These are phyloP conservation scores for Condylostylus longicornis DNA, from an alignment of 1,140 invertebrate species.

Conservation along the genomic window DNA sequence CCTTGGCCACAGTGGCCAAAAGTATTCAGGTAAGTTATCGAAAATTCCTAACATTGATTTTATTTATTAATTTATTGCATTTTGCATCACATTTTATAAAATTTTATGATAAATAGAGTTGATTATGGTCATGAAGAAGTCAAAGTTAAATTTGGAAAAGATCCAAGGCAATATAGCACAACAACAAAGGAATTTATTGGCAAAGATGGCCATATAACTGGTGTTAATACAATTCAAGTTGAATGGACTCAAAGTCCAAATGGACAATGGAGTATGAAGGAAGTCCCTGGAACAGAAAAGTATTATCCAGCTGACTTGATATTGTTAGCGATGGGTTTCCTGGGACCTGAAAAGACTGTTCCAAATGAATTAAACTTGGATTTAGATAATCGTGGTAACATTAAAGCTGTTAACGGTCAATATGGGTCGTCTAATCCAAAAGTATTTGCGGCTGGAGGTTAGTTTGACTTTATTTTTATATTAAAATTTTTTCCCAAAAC, in stretches of 20 bases:
- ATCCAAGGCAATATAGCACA: constrained; percentile 87
- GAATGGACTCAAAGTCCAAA: constrained; percentile 87
- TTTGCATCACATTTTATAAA: constrained; percentile 3
- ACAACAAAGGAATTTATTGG: constrained; percentile 90
- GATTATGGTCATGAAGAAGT: constrained; percentile 99
- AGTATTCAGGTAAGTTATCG: constrained; percentile 53
- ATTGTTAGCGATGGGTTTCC: constrained; percentile 94
- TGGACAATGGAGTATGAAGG: constrained; percentile 88
- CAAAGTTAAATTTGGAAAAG: constrained; percentile 74
- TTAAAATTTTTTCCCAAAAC: constrained; percentile 1
- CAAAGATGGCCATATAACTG: constrained; percentile 76
- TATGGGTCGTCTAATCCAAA: constrained; percentile 71
- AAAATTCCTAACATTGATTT: constrained; percentile 1
- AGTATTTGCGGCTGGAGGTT: constrained; percentile 93
- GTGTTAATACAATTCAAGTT: constrained; percentile 78
- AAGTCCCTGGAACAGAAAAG: constrained; percentile 68
- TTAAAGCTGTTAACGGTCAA: constrained; percentile 62
- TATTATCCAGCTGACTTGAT: constrained; percentile 82
- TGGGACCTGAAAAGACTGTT: constrained; percentile 87
- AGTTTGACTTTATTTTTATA: constrained; percentile 11
- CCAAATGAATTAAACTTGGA: constrained; percentile 69
- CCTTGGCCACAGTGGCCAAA: constrained; percentile 98
- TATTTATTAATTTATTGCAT: constrained; percentile 1
- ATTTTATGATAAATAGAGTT: constrained; percentile 39
- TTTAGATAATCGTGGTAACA: constrained; percentile 83